phyloP scores from a whole-genome alignment of 1,140 invertebrate species.

The Ceratitis capitata region DNA sequence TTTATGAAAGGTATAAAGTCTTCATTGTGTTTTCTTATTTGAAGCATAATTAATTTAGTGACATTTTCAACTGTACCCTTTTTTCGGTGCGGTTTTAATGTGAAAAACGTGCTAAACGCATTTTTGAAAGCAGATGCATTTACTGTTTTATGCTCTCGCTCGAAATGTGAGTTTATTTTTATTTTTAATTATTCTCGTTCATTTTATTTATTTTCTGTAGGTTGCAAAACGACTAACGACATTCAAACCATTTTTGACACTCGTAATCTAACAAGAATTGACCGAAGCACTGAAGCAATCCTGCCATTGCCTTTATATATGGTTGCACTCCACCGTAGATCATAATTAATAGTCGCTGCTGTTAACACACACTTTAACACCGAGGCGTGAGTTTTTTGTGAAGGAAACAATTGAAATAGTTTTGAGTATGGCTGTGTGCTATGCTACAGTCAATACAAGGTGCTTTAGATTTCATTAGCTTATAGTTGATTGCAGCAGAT shows the following conservation, averaged over 20 bases:
- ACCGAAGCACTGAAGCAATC: not conserved
- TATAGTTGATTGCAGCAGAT: too few relatives aligned
- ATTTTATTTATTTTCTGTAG: too few relatives aligned
- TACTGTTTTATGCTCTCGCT: not conserved
- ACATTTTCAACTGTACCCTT: not conserved
- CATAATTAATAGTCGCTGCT: not conserved
- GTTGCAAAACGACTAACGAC: not conserved
- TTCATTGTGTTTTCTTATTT: not conserved
- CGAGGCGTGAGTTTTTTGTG: too few relatives aligned
- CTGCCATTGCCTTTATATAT: not conserved
- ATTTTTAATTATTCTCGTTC: too few relatives aligned
- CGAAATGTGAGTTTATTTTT: not conserved
- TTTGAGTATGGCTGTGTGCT: too few relatives aligned
- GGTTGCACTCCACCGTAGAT: not conserved
- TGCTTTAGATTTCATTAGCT: too few relatives aligned
- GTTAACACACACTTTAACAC: not conserved
- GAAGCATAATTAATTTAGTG: not conserved
- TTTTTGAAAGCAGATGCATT: slow-evolving; percentile 10
- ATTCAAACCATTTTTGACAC: slow-evolving; percentile 17
- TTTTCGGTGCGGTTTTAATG: not conserved
- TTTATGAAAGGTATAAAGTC: too few relatives aligned
- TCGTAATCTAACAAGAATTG: not conserved
- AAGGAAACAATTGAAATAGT: too few relatives aligned
- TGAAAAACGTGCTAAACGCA: slow-evolving; percentile 20
- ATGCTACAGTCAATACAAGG: too few relatives aligned